Base-by-base conservation (phyloP, 2,113 vertebrate species). In the Stigmatopora nigra region DNA sequence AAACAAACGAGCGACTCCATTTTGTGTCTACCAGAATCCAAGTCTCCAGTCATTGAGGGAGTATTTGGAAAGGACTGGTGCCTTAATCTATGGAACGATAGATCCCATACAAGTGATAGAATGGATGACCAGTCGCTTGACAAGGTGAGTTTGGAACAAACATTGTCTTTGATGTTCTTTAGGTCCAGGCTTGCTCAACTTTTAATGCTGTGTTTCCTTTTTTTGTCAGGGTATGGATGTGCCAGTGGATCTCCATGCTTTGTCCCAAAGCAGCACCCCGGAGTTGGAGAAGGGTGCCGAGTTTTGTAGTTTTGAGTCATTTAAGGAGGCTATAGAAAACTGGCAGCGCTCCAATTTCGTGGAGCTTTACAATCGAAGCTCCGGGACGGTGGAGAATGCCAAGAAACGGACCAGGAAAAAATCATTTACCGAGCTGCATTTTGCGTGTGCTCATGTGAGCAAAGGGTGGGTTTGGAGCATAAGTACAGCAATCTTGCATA, bases 11-110 rank as follows among this genome's bases (percentile, higher is more conserved):
- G 16, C 12, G 17, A 36, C n/a, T 38, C 17, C 57, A 38, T 19
- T 19, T 16, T 22, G 19, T 60, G 20, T 13, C 45, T 4, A 52
- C 25, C 75, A 35, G 70, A 48, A 49, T 69, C 77, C 14, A 12
- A 15, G 7, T 19, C 59, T 41, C 88, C 79, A 10, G 82, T 82
- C n/a, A 86, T 88, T 48, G 80, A 87, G 55, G 87, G 72, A 12
- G 84, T 90, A 15, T 90, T 89, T 83, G 89, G 88, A 3, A 88
- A 89, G 69, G 88, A 90, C 9, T 89, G 88, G 88, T 89, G 87
- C 25, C 75, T 84, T 64, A 77, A 87, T 70, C 70, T 91, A 44
- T 91, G 89, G 88, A 86, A 87, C 67, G 79, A 82, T 15, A 75
- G 65, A 65, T 75, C 75, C 38, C 74, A 82, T 12, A 51, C 63